Evolutionary conservation across 64 coral and sea anemone species (phyloP).

Genomic region (Astreopora myriophthalma): DNA sequence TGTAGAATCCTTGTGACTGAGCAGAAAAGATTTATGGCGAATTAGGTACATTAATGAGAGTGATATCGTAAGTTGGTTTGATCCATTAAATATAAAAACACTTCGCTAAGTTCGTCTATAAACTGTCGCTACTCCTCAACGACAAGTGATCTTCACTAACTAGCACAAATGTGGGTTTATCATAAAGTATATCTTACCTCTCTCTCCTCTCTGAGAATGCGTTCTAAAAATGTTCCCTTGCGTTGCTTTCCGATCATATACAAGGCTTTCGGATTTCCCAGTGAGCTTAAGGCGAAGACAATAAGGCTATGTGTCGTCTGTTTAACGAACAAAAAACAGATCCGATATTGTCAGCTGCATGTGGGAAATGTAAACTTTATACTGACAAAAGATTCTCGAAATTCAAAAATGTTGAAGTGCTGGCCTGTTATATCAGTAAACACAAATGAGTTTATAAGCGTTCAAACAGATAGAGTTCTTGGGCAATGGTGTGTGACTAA

Average conservation of each 20-base stretch:
- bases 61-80: neutral
- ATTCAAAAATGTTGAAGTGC: slow-evolving; percentile 4
- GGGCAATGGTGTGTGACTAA: neutral
- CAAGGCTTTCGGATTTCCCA: slow-evolving; percentile 14
- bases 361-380: neutral
- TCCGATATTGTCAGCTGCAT: neutral
- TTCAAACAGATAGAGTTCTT: neutral
- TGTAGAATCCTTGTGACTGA: neutral
- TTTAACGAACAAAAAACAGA: neutral
- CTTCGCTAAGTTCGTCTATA: neutral
- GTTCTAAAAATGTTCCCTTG: neutral
- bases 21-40: neutral
- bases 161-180: neutral
- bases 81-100: neutral
- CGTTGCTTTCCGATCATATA: neutral
- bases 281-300: neutral
- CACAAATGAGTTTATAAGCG: slow-evolving; percentile 33
- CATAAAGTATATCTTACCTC: neutral
- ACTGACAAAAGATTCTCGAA: slow-evolving; percentile 28
- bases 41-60: neutral
- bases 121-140: neutral
- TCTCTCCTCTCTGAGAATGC: neutral
- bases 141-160: neutral
- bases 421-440: slow-evolving; percentile 17
- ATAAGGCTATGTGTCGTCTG: neutral